These are phyloP conservation scores for Megathymus violae DNA, from an alignment of 1,140 invertebrate species.

Conservation along the genomic window DNA sequence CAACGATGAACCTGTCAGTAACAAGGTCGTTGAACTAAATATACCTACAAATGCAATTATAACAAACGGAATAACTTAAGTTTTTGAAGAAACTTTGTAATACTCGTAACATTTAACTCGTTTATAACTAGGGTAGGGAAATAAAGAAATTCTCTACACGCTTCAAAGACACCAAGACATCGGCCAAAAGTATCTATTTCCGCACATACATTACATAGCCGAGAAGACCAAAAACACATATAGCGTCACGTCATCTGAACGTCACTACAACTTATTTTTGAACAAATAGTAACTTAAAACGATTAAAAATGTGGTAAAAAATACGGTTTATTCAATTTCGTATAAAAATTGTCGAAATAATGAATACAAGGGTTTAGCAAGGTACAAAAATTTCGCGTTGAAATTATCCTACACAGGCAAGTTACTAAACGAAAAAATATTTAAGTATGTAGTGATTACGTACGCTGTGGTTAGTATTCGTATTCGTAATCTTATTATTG, in stretches of 20 bases:
- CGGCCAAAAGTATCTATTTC: slow-evolving; percentile 40
- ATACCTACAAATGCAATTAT: slow-evolving; percentile 75
- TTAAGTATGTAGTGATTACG: no score
- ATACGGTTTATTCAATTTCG: no score
- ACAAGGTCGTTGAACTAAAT: slow-evolving; percentile 84
- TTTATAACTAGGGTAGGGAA: slow-evolving; percentile 20
- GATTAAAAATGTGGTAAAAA: no score
- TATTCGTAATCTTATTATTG: no score
- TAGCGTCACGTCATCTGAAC: slow-evolving; percentile 76
- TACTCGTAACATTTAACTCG: slow-evolving; percentile 37
- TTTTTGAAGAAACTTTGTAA: slow-evolving; percentile 43
- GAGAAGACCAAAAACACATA: slow-evolving; percentile 68
- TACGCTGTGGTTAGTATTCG: no score
- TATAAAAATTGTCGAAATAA: no score
- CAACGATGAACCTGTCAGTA: slow-evolving; percentile 83
- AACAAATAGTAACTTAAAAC: no score
- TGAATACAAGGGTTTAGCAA: no score
- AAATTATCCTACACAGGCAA: no score
- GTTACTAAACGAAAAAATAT: no score
- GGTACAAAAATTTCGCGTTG: no score
- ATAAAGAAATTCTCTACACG: slow-evolving; percentile 31
- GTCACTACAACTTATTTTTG: slow-evolving; percentile 44
- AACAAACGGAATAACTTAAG: slow-evolving; percentile 48
- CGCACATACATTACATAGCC: slow-evolving; percentile 46
- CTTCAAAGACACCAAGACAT: slow-evolving; percentile 35